Evolutionary conservation across 2,797 vertebrate species (phyloP).

Genomic region (Hippocampus kuda): DNA sequence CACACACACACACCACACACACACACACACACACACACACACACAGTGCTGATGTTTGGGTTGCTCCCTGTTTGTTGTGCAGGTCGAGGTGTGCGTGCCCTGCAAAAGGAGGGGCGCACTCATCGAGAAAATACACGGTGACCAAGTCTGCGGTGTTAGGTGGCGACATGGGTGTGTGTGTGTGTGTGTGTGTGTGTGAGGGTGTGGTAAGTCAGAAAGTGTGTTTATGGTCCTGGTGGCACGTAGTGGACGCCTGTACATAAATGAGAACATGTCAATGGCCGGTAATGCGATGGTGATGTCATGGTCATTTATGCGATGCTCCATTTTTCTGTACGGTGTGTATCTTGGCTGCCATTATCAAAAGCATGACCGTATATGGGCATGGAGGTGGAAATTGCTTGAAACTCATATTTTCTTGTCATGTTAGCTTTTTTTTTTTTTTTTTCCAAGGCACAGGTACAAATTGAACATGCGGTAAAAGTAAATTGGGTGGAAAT

Average conservation of each 20-base stretch:
- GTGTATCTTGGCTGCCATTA: conserved; percentile 8
- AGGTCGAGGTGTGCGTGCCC: conserved; percentile 29
- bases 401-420: not conserved
- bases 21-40: not conserved
- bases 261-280: conserved; percentile 54
- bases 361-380: not conserved
- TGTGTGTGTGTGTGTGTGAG: conserved; percentile 42
- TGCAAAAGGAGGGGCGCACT: conserved; percentile 23
- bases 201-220: conserved; percentile 40
- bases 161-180: conserved; percentile 17
- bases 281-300: conserved; percentile 54
- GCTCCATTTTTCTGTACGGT: conserved; percentile 21
- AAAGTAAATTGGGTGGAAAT: not conserved
- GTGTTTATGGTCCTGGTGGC: conserved; percentile 44
- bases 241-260: conserved; percentile 37
- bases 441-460: conserved; percentile 1
- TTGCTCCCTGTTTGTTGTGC: conserved; percentile 46
- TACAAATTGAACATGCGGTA: not conserved
- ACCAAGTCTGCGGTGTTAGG: conserved; percentile 36
- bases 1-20: conserved; percentile 5
- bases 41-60: conserved; percentile 21
- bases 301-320: conserved; percentile 50
- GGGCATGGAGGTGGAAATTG: not conserved
- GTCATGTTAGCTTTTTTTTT: too few relatives aligned
- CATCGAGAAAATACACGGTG: conserved; percentile 32